Evolutionary conservation across 2,888 invertebrate genomes (phyloP), one percentile per base, ranked within the genome.

Genomic region (Empis livida): DNA sequence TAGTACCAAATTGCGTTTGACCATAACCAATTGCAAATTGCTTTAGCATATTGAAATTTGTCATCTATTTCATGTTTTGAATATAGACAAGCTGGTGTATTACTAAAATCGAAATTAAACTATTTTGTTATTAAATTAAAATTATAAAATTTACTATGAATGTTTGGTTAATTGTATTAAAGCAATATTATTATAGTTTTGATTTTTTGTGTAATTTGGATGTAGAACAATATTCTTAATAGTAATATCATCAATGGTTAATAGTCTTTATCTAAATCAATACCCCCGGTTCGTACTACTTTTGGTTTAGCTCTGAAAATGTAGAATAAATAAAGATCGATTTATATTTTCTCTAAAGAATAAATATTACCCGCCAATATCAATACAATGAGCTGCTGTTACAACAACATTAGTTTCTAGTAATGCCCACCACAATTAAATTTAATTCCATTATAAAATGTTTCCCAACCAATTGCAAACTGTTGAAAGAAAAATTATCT

Each of bases 181-280:
- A 10, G 74, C 76, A 50, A 77, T 75, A 51, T 77, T 76, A 48
- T 73, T 62, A 57, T 76, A 75, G 53, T 68, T 66, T 27, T 59
- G 55, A 4, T 67, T 62, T 32, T 61, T 60, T 30, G 55, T 58
- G 54, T 73, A 73, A 6, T 63, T 53, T 16, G 71, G 71, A 59
- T 74, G 72, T 10, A 56, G 51, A 23, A 64, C 60, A 31, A 67
- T 59, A 42, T 61, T 49, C 6, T 48, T 52, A 4, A 71, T 58
- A 11, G 10, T 10, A 17, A 39, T 17, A 27, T 27, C 23, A 27
- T 27, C 5, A 39, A 10, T 17, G 11, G 20, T 17, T 10, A 17
- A 39, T 13, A n/a, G 5, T 10, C 1, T 13, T 39, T 13, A 11
- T 39, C 20, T 1, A 62, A 49, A 49, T 60, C 59, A 10, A 58